Evolutionary conservation across 2,888 invertebrate genomes (phyloP), one percentile per base, ranked within the genome.

Genomic region (Sisyra nigra): DNA sequence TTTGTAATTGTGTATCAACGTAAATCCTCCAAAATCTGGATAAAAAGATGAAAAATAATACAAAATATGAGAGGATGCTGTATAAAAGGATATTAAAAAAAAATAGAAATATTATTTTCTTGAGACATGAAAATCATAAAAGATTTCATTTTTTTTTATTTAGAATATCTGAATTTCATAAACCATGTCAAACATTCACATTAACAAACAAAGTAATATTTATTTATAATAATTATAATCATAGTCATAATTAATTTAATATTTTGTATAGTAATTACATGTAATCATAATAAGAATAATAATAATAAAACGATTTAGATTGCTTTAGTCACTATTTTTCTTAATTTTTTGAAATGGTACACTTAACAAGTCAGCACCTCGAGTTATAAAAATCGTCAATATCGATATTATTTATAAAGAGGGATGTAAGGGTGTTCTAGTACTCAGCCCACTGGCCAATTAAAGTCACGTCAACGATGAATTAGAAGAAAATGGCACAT

Each of bases 91-190:
- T n/a, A n/a, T n/a, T n/a, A n/a, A n/a, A n/a, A n/a, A n/a, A n/a
- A n/a, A n/a, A n/a, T n/a, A n/a, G n/a, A n/a, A n/a, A n/a, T n/a
- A n/a, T n/a, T n/a, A n/a, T n/a, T n/a, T n/a, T 24, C 24, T 41
- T 41, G 31, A 41, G 34, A 41, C 33, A 41, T 41, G 34, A 41
- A 41, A 41, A 41, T 41, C 41, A 13, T 30, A 30, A 41, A 41
- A 41, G 31, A 30, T 30, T 41, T 41, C 31, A 40, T 40, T 40
- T 40, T 29, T 34, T 34, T 41, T 41, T 41, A 41, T 41, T 41
- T 41, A 41, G 41, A 41, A 41, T 41, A 41, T 41, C 35, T 41
- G 41, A 41, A 41, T 41, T 41, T 41, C 41, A 41, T 41, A 41
- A 41, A 41, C 35, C 41, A 41, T 41, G 33, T 41, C 41, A 41